phyloP scores from a whole-genome alignment of 2,797 vertebrate species.

The Cryptoblepharus egeriae region DNA sequence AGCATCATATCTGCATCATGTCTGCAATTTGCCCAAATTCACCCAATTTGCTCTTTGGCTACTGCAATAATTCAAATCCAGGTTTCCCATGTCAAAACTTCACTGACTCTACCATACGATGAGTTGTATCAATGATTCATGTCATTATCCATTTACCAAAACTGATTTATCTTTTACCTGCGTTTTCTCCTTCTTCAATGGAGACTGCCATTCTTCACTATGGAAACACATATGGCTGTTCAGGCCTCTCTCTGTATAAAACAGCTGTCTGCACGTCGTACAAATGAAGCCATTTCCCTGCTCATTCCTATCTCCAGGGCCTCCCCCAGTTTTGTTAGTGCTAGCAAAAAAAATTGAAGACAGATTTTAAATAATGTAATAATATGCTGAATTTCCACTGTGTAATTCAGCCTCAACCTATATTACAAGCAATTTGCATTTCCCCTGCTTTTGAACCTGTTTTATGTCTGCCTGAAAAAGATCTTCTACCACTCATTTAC shows the following conservation, averaged over 20 bases:
- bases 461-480: background rate
- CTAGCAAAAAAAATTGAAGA: background rate
- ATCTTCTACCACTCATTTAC: conserved; percentile 1
- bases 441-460: background rate
- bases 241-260: conserved; percentile 62
- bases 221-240: conserved; percentile 65
- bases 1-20: background rate
- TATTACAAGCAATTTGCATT: background rate
- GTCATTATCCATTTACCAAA: background rate
- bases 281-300: conserved; percentile 35
- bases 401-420: background rate
- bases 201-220: conserved; percentile 57
- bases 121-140: background rate
- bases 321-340: conserved; percentile 45
- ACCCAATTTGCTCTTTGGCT: background rate
- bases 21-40: background rate
- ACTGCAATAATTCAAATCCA: background rate
- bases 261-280: conserved; percentile 58
- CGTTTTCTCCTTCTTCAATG: conserved; percentile 44
- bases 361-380: background rate
- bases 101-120: background rate
- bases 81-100: background rate
- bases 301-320: conserved; percentile 27
- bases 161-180: conserved; percentile 60
- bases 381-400: background rate